These are phyloP conservation scores for Hyperopisus bebe DNA, from an alignment of 2,113 vertebrate genomes.

Conservation along the genomic window DNA sequence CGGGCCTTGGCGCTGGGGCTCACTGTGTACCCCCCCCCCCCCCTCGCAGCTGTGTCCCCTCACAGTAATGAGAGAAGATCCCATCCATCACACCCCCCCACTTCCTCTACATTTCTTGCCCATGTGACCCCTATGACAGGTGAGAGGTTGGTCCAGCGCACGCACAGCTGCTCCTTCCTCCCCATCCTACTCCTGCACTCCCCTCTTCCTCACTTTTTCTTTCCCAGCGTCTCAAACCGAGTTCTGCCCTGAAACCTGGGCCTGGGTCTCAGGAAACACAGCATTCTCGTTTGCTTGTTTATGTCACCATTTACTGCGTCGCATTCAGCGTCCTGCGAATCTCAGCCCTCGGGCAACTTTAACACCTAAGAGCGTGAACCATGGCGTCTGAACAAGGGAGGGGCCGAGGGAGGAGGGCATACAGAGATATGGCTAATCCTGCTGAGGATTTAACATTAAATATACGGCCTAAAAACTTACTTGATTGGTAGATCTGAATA, in stretches of 20 bases:
- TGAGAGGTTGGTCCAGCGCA: neutral
- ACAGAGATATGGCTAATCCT: neutral
- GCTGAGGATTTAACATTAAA: neutral
- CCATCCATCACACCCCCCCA: conserved; percentile 61
- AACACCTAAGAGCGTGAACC: neutral
- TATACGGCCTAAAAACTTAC: neutral
- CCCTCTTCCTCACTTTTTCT: neutral
- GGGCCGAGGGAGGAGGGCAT: neutral
- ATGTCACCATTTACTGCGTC: neutral
- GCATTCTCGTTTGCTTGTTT: neutral
- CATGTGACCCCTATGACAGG: conserved; percentile 57
- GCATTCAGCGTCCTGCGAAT: neutral
- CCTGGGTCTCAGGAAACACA: neutral
- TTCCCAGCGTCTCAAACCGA: neutral
- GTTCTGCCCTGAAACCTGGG: neutral
- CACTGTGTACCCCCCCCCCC: neutral
- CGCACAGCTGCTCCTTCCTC: conserved; percentile 20
- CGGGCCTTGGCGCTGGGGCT: conserved; percentile 47
- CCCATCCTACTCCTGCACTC: neutral
- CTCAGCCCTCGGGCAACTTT: neutral
- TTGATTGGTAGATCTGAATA: neutral
- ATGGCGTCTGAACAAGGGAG: neutral
- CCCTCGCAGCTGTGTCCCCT: conserved; percentile 76
- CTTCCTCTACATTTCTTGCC: conserved; percentile 40
- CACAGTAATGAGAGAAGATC: conserved; percentile 74